These are phyloP conservation scores for Reticulitermes speratus DNA, from an alignment of 1,140 invertebrate species.

Conservation along the genomic window DNA sequence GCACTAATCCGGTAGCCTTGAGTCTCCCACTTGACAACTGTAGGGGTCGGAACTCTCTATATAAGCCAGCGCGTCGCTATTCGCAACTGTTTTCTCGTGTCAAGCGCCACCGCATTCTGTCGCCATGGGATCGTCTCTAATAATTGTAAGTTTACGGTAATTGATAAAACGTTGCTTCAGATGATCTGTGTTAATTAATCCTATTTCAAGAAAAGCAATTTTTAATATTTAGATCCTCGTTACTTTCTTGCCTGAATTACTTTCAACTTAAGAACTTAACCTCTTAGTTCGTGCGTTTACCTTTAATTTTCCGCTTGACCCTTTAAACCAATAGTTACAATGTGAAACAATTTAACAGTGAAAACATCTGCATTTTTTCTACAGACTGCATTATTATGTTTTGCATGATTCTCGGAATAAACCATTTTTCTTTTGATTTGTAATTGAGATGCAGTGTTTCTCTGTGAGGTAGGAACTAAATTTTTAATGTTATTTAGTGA, in stretches of 20 bases:
- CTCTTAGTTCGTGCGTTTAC: not conserved
- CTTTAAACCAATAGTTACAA: not conserved
- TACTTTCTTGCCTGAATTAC: not conserved
- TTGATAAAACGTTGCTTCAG: not conserved
- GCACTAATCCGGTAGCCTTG: not conserved
- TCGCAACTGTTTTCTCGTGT: conserved; percentile 10
- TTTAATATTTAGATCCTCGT: not conserved
- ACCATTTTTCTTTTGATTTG: too few relatives aligned
- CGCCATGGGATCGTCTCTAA: not conserved
- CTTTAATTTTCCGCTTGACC: not conserved
- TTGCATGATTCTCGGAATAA: too few relatives aligned
- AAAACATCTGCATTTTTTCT: too few relatives aligned
- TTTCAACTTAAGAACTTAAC: not conserved
- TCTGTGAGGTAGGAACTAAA: too few relatives aligned
- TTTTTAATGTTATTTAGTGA: too few relatives aligned
- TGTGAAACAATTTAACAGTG: not conserved
- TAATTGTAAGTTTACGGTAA: conserved; percentile 2
- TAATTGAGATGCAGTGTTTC: too few relatives aligned
- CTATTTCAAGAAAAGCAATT: not conserved
- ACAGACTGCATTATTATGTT: too few relatives aligned
- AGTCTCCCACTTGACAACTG: not conserved
- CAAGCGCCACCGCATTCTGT: not conserved
- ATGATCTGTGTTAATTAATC: not conserved
- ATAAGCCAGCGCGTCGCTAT: not conserved
- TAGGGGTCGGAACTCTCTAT: not conserved